phyloP scores from a whole-genome alignment of 53 echinoderm and acorn worm species.

The Crossaster papposus region DNA sequence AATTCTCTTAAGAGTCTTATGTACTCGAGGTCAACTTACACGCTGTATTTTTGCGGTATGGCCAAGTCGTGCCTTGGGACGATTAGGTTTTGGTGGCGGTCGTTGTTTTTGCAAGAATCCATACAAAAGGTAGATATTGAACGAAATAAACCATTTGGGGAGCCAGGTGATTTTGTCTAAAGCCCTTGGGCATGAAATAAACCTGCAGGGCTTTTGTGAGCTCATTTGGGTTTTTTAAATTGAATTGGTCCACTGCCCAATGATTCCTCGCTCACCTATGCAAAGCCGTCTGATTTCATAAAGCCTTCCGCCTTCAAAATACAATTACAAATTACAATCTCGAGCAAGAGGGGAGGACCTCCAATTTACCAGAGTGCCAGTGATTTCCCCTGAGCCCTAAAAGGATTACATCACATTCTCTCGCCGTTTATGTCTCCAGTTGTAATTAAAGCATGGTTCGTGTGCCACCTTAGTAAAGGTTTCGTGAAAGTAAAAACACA shows the following conservation, averaged over 20 bases:
- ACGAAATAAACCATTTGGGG: not conserved
- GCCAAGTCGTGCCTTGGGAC: too few species aligned
- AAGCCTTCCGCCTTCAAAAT: conserved; percentile 10
- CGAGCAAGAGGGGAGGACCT: not conserved
- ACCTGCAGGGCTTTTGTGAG: not conserved
- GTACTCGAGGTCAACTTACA: too few species aligned
- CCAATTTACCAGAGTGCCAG: too few species aligned
- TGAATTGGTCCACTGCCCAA: not conserved
- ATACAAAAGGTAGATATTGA: not conserved
- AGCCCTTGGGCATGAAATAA: not conserved
- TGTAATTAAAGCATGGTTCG: not conserved
- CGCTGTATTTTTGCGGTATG: too few species aligned
- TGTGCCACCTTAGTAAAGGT: not conserved
- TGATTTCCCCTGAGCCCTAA: conserved; percentile 47
- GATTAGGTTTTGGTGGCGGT: too few species aligned
- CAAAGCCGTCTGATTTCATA: not conserved
- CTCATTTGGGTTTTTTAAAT: conserved; percentile 25
- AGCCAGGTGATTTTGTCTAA: conserved; percentile 34
- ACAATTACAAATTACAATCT: conserved; percentile 14
- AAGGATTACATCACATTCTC: conserved; percentile 56
- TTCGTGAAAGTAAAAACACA: not conserved
- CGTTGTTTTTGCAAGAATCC: not conserved
- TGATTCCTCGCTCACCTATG: not conserved
- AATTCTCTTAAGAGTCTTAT: too few species aligned
- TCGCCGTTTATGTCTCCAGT: not conserved